These are phyloP conservation scores for Myrmophylax atrothorax DNA, from an alignment of 2,113 vertebrate genomes.

Conservation along the genomic window DNA sequence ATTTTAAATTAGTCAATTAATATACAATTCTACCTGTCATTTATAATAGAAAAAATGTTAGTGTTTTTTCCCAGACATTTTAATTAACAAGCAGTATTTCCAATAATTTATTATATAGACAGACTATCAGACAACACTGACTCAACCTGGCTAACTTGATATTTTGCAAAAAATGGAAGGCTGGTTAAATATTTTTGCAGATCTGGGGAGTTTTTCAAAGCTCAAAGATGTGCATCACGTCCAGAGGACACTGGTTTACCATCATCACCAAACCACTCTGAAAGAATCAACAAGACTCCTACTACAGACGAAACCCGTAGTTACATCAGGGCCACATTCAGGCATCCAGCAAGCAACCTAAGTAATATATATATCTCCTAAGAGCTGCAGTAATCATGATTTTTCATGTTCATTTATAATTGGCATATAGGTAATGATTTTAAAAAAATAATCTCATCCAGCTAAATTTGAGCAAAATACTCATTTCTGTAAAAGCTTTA, in stretches of 20 bases:
- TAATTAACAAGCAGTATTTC: constrained; percentile 65
- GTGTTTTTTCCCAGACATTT: constrained; percentile 67
- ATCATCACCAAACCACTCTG: neutral
- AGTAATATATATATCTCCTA: neutral
- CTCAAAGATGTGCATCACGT: neutral
- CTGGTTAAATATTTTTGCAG: neutral
- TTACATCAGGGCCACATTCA: neutral
- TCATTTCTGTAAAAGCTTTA: neutral
- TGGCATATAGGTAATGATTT: neutral
- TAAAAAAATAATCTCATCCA: neutral
- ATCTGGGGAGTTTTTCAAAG: neutral
- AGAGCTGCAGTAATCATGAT: neutral
- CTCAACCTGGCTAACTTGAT: neutral
- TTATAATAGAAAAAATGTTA: constrained; percentile 61
- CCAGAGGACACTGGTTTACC: neutral
- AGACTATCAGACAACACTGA: neutral
- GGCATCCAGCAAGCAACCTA: neutral
- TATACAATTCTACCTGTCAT: constrained; percentile 67
- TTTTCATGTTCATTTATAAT: neutral
- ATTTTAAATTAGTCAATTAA: constrained; percentile 79
- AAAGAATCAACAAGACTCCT: neutral
- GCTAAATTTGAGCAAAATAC: neutral
- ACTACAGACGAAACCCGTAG: neutral
- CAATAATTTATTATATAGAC: neutral
- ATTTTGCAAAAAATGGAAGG: neutral